A percentile compares a stretch with the other conserved stretches of the same genome.
Evolutionary conservation across 2,113 vertebrate species (phyloP).

Genomic region (Perca flavescens): DNA sequence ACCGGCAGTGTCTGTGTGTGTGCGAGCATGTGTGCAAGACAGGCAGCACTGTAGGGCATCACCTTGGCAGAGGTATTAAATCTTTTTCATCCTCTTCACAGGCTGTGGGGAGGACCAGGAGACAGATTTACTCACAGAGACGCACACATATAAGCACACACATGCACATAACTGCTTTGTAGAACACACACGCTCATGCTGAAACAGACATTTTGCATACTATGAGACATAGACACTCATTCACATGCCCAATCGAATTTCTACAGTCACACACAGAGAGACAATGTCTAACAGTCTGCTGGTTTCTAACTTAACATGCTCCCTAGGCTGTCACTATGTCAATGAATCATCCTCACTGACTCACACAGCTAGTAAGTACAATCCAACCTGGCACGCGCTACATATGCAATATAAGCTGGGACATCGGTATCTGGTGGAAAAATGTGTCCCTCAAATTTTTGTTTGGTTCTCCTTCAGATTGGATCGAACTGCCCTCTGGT

Average conservation of each 20-base stretch:
- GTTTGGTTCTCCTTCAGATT: constrained; percentile 24
- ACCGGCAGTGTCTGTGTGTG: constrained; percentile 27
- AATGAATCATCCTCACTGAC: constrained; percentile 58
- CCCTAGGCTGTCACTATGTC: constrained; percentile 63
- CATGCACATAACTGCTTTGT: constrained; percentile 19
- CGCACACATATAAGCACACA: constrained; percentile 16
- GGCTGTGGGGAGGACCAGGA: constrained; percentile 59
- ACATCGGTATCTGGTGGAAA: not conserved
- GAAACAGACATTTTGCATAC: constrained; percentile 59
- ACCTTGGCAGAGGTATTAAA: constrained; percentile 80
- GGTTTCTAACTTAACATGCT: constrained; percentile 60
- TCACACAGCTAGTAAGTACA: constrained; percentile 40
- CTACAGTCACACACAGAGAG: constrained; percentile 34
- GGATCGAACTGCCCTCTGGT: constrained; percentile 8
- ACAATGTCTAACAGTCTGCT: constrained; percentile 54
- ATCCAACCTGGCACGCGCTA: constrained; percentile 27
- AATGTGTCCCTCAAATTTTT: constrained; percentile 7
- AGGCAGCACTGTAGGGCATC: constrained; percentile 74
- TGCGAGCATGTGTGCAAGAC: constrained; percentile 40
- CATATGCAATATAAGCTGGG: constrained; percentile 11
- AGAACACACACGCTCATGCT: constrained; percentile 18
- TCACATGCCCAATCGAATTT: constrained; percentile 40
- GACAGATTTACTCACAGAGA: constrained; percentile 55
- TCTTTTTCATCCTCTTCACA: constrained; percentile 76
- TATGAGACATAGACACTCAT: constrained; percentile 29